Evolutionary conservation across 2,797 vertebrate genomes (phyloP).

Genomic region (Acanthornis magna): DNA sequence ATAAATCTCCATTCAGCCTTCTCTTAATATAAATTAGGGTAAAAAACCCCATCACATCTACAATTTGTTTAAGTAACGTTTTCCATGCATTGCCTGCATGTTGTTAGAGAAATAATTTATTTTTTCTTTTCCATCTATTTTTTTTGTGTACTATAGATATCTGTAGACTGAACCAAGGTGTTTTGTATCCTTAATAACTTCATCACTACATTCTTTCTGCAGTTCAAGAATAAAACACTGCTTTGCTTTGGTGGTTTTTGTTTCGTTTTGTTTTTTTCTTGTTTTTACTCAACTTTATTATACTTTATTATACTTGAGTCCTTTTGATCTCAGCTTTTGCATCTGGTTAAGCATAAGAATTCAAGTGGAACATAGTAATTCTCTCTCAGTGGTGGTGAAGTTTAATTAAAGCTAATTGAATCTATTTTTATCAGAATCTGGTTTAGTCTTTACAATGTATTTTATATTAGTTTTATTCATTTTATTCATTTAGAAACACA

Average conservation of each 20-base stretch:
- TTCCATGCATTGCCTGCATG: background rate
- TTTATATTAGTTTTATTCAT: constrained; percentile 11
- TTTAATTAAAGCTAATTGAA: constrained; percentile 28
- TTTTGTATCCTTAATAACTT: background rate
- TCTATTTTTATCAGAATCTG: background rate
- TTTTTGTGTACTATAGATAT: background rate
- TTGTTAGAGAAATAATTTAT: background rate
- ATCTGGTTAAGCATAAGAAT: background rate
- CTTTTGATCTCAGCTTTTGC: background rate
- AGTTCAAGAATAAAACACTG: background rate
- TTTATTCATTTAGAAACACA: background rate
- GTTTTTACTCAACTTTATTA: background rate
- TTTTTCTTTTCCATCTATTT: background rate
- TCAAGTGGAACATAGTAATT: background rate
- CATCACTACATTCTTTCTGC: background rate
- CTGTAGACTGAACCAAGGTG: background rate
- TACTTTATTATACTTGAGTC: background rate
- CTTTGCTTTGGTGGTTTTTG: background rate
- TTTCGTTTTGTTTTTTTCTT: background rate
- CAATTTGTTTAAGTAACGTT: background rate
- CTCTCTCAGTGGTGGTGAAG: background rate
- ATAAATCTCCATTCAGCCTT: background rate
- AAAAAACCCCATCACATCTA: fast-evolving
- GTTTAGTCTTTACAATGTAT: background rate
- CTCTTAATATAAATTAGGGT: background rate